Conservation (phyloP, 2,888 invertebrate species). For the Agrenia bidenticulata region DNA sequence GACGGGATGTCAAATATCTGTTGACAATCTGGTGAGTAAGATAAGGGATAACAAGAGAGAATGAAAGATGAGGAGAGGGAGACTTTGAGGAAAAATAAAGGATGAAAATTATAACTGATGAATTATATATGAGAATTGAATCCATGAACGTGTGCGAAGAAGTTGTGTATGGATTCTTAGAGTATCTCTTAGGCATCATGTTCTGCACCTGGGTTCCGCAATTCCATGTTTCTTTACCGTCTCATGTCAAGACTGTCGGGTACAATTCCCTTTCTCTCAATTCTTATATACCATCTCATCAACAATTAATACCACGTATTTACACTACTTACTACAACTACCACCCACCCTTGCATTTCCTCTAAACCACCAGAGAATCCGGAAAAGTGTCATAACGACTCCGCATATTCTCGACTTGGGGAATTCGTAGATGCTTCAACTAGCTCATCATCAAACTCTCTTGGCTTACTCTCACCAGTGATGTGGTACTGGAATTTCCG, state of each 20-base stretch:
- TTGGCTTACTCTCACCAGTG: too few species aligned
- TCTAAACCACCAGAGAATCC: too few species aligned
- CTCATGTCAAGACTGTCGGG: slow-evolving; percentile 4
- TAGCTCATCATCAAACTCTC: neutral
- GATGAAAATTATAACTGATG: slow-evolving; percentile 30
- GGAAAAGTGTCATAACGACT: too few species aligned
- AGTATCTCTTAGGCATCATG: neutral
- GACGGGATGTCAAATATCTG: neutral
- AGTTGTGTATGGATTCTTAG: too few species aligned
- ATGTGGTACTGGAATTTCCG: too few species aligned
- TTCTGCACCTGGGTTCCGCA: slow-evolving; percentile 14
- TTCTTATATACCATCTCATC: slow-evolving; percentile 15
- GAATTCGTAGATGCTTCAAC: neutral
- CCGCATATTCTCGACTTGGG: neutral
- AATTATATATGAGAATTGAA: slow-evolving; percentile 33
- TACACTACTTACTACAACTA: too few species aligned
- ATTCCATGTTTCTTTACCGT: neutral
- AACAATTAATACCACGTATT: slow-evolving; percentile 19
- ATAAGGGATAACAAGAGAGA: neutral
- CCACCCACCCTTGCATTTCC: too few species aligned
- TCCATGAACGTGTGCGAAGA: neutral
- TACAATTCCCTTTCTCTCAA: slow-evolving; percentile 17
- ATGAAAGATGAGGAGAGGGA: slow-evolving; percentile 9
- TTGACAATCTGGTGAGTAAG: slow-evolving; percentile 1
- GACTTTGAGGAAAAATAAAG: slow-evolving; percentile 21